Percentiles rank a stretch among this genome's conserved stretches.
phyloP scores from a whole-genome alignment of 2,113 vertebrate genomes.

The Myiagra hebetior region DNA sequence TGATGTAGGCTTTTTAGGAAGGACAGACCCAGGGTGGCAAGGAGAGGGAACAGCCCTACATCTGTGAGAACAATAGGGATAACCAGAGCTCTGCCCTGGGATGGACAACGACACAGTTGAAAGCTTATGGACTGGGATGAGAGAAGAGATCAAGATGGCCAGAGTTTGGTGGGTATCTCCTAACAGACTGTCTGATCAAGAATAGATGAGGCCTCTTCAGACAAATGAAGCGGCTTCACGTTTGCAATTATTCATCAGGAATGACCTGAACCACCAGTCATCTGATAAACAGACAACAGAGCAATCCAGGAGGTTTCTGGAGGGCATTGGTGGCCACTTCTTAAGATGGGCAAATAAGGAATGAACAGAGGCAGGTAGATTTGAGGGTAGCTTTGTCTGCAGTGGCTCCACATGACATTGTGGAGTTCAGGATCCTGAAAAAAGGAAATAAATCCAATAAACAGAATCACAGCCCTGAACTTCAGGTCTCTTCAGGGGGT shows the following conservation, averaged over 20 bases:
- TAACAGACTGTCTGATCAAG: not conserved
- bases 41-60: not conserved
- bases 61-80: not conserved
- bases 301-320: not conserved
- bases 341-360: not conserved
- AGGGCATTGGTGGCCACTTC: not conserved
- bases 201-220: not conserved
- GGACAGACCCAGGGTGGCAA: not conserved
- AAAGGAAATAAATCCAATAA: not conserved
- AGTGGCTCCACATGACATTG: not conserved
- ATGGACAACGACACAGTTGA: fast-evolving
- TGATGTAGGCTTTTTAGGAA: not conserved
- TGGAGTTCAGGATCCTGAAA: not conserved
- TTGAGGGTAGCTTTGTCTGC: not conserved
- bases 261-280: not conserved
- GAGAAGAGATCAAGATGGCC: not conserved
- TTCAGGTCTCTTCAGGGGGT: not conserved
- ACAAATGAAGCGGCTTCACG: not conserved
- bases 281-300: not conserved
- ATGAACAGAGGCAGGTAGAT: not conserved
- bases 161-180: not conserved
- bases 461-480: not conserved
- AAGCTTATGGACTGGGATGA: not conserved
- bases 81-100: not conserved
- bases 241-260: not conserved